A percentile compares a stretch with the other conserved stretches of the same genome.
phyloP scores from a whole-genome alignment of 2,888 invertebrate species.

The Drosophila paranaensis region DNA sequence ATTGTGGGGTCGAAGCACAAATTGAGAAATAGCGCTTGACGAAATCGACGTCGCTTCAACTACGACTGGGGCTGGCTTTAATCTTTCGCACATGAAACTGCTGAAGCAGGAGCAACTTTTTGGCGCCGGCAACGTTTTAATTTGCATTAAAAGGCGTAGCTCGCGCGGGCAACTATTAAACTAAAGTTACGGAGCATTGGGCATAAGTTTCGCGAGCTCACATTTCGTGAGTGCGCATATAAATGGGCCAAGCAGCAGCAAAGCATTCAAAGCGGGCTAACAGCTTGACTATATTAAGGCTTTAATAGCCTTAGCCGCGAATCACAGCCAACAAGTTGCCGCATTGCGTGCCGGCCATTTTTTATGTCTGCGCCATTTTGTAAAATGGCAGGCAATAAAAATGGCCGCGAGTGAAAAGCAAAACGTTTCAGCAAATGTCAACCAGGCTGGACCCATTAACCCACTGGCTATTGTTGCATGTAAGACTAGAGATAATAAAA shows the following conservation, averaged over 20 bases:
- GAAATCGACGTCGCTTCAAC: slow-evolving; percentile 12
- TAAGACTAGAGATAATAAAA: background rate
- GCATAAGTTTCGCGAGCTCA: slow-evolving; percentile 56
- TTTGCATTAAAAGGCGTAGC: slow-evolving; percentile 72
- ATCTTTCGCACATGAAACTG: slow-evolving; percentile 55
- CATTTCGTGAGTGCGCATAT: slow-evolving; percentile 69
- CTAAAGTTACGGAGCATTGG: slow-evolving; percentile 65
- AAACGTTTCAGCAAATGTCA: slow-evolving; percentile 50
- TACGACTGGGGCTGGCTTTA: slow-evolving; percentile 50
- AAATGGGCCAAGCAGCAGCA: slow-evolving; percentile 49
- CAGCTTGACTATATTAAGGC: slow-evolving; percentile 19
- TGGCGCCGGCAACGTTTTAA: slow-evolving; percentile 70
- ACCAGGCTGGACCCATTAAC: slow-evolving; percentile 22
- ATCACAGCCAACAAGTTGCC: slow-evolving; percentile 52
- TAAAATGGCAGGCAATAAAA: slow-evolving; percentile 54
- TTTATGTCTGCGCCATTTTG: slow-evolving; percentile 58
- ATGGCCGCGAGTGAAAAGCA: slow-evolving; percentile 34
- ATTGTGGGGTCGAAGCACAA: slow-evolving; percentile 13
- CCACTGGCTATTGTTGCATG: background rate
- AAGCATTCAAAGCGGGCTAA: background rate
- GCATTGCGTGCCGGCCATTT: slow-evolving; percentile 60
- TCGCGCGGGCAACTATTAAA: slow-evolving; percentile 69
- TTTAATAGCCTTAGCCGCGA: slow-evolving; percentile 53
- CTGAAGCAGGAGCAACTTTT: slow-evolving; percentile 58
- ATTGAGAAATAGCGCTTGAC: slow-evolving; percentile 24